Conservation (phyloP, 2,113 vertebrate genomes). For the Gobiocypris rarus region DNA sequence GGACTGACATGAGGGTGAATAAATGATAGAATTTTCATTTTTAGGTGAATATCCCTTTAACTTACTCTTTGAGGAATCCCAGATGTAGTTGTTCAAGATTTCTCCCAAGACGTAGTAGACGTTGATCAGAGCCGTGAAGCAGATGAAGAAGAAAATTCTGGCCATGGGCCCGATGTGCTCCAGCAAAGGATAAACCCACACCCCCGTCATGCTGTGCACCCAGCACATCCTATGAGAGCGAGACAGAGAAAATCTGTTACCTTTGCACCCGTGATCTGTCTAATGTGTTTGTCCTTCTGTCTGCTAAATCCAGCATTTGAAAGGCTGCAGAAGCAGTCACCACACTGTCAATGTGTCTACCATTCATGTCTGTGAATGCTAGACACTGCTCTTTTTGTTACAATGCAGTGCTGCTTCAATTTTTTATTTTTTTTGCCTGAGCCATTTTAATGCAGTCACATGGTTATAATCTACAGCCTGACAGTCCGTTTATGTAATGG, state of each 20-base stretch:
- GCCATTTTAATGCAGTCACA: slow-evolving; percentile 16
- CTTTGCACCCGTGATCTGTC: slow-evolving; percentile 28
- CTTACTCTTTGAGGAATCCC: slow-evolving; percentile 86
- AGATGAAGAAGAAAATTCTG: slow-evolving; percentile 85
- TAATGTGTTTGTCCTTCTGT: slow-evolving; percentile 27
- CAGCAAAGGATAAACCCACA: slow-evolving; percentile 96
- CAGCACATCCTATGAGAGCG: slow-evolving; percentile 87
- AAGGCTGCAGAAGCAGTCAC: slow-evolving; percentile 48
- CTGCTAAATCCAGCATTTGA: slow-evolving; percentile 20
- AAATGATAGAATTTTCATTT: background rate
- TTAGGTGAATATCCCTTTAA: background rate
- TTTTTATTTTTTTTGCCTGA: background rate
- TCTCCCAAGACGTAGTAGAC: slow-evolving; percentile 92
- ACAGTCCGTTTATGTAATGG: slow-evolving; percentile 25
- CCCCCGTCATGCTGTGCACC: slow-evolving; percentile 94
- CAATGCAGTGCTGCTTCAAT: background rate
- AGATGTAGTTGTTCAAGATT: slow-evolving; percentile 93
- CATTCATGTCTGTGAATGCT: slow-evolving; percentile 33
- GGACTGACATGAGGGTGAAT: background rate
- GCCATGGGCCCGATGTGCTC: slow-evolving; percentile 84
- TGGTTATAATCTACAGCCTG: slow-evolving; percentile 14
- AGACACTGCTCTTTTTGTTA: slow-evolving; percentile 47
- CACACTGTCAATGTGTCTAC: slow-evolving; percentile 46
- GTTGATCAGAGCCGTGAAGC: slow-evolving; percentile 78
- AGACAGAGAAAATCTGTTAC: slow-evolving; percentile 25